Conservation (phyloP, 1,140 invertebrate genomes). For the Drosophila hydei region DNA sequence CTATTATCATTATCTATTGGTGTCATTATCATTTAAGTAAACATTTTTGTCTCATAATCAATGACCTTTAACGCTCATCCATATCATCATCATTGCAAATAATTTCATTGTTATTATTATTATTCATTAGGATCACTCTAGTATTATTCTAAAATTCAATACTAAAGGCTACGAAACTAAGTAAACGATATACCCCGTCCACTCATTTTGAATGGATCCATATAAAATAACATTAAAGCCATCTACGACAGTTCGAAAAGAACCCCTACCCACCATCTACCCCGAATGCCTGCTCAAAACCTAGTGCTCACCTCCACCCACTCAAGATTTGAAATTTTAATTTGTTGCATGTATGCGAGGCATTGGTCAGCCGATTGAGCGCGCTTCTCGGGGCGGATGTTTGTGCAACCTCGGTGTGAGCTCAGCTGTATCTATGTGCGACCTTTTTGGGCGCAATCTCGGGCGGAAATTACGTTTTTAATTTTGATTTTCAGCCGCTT, state of each 20-base stretch:
- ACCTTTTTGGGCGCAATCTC: constrained; percentile 18
- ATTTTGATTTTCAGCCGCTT: constrained; percentile 5
- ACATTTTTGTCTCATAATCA: no score
- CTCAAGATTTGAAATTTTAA: constrained; percentile 48
- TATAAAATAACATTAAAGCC: constrained; percentile 40
- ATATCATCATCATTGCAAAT: no score
- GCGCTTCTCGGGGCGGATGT: constrained; percentile 16
- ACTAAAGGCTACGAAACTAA: no score
- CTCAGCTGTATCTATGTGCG: background rate
- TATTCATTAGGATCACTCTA: no score
- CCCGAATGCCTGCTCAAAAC: background rate
- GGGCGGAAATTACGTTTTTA: constrained; percentile 21
- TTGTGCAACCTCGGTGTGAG: constrained; percentile 9
- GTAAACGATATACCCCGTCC: background rate
- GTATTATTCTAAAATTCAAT: no score
- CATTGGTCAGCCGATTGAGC: constrained; percentile 14
- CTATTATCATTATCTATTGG: no score
- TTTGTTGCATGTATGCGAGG: constrained; percentile 51
- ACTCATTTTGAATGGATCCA: background rate
- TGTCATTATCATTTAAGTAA: no score
- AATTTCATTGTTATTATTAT: no score
- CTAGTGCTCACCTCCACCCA: constrained; percentile 6
- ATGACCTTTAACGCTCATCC: no score
- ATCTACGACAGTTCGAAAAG: constrained; percentile 6
- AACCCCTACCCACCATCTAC: background rate